phyloP scores from a whole-genome alignment of 1,140 invertebrate species.

The Phthorimaea operculella region DNA sequence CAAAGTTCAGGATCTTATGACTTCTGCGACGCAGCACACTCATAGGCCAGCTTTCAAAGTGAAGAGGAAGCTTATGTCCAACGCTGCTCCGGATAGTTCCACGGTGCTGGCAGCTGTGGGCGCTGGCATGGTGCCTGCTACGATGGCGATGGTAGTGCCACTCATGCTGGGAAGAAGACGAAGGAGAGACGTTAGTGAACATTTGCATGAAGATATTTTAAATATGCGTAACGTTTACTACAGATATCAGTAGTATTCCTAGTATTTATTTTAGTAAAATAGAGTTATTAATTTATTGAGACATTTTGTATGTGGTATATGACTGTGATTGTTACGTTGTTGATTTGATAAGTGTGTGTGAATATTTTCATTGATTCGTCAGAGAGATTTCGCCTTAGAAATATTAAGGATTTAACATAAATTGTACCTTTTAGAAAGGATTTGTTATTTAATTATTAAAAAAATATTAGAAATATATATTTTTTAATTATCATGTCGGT shows the following conservation, averaged over 20 bases:
- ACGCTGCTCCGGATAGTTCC: constrained; percentile 60
- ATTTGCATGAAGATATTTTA: constrained; percentile 7
- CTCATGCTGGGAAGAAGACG: constrained; percentile 75
- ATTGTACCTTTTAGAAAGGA: too few species aligned
- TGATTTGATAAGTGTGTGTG: background rate
- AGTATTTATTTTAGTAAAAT: background rate
- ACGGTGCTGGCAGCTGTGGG: constrained; percentile 78
- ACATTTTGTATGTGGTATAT: background rate
- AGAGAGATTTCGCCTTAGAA: too few species aligned
- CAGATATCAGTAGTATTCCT: constrained; percentile 12
- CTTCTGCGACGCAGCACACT: constrained; percentile 29
- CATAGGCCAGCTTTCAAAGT: constrained; percentile 46
- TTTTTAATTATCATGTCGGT: too few species aligned
- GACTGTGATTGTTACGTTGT: background rate
- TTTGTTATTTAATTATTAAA: too few species aligned
- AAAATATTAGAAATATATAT: too few species aligned
- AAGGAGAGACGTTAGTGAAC: constrained; percentile 33
- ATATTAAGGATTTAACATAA: too few species aligned
- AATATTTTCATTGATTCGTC: too few species aligned
- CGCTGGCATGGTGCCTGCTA: constrained; percentile 81
- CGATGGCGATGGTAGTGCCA: constrained; percentile 82
- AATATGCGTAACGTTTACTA: constrained; percentile 24
- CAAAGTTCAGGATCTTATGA: constrained; percentile 44
- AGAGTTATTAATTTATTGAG: background rate
- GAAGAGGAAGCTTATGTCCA: constrained; percentile 42